These are phyloP conservation scores for Apodemus speciosus DNA, from an alignment of 2,113 vertebrate species.

Conservation along the genomic window DNA sequence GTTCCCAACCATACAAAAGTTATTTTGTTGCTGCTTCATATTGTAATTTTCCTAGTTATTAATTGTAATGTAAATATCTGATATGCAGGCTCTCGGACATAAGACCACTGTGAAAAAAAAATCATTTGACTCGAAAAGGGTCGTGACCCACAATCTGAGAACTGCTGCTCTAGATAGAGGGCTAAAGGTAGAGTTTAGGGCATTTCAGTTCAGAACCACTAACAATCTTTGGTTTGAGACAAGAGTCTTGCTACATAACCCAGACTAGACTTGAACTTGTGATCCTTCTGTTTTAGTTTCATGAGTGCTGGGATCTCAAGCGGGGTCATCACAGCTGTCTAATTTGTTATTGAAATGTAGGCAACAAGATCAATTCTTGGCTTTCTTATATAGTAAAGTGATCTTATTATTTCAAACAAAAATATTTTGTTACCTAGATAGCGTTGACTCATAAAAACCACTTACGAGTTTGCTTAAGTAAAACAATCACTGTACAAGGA, in stretches of 20 bases:
- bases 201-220: not conserved
- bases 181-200: not conserved
- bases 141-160: not conserved
- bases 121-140: not conserved
- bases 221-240: not conserved
- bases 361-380: conserved; percentile 17
- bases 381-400: not conserved
- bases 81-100: not conserved
- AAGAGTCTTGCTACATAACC: not conserved
- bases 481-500: conserved; percentile 45
- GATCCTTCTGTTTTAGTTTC: not conserved
- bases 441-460: conserved; percentile 53
- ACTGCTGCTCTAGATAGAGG: not conserved
- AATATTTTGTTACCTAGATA: conserved; percentile 46
- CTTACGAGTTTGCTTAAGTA: conserved; percentile 58
- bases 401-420: conserved; percentile 50
- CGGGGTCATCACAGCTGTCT: not conserved
- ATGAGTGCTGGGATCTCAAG: not conserved
- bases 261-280: not conserved
- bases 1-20: not conserved
- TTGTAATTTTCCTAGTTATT: not conserved
- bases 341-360: not conserved
- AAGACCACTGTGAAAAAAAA: not conserved
- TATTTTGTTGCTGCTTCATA: not conserved
- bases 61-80: not conserved